phyloP scores from a whole-genome alignment of 2,888 invertebrate genomes.

The Orthonevra nobilis region DNA sequence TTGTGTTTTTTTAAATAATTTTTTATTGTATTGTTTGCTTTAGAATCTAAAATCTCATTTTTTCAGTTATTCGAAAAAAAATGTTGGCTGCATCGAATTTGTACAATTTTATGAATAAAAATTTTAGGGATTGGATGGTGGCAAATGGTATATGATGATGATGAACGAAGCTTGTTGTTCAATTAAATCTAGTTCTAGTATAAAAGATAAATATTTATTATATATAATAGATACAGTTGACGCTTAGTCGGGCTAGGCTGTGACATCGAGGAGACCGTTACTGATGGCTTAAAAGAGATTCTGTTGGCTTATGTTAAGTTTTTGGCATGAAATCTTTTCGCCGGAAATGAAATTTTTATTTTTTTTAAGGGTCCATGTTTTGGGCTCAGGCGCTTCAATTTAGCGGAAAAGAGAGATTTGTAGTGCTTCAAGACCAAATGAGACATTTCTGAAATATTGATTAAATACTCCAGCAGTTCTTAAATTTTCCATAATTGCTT shows the following conservation, averaged over 20 bases:
- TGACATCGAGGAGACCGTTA: slow-evolving; percentile 16
- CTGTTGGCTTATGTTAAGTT: no score
- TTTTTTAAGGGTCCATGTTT: no score
- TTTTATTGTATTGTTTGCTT: slow-evolving; percentile 16
- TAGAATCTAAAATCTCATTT: slow-evolving; percentile 57
- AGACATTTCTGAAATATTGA: no score
- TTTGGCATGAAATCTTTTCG: no score
- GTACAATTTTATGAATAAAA: slow-evolving; percentile 21
- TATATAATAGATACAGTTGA: slow-evolving; percentile 59
- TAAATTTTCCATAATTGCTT: no score
- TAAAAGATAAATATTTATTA: slow-evolving; percentile 58
- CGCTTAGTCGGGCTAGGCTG: slow-evolving; percentile 37
- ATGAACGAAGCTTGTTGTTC: slow-evolving; percentile 1
- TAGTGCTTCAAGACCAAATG: no score
- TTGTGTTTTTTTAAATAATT: slow-evolving; percentile 37
- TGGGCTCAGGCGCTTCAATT: no score
- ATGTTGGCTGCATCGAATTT: slow-evolving; percentile 38
- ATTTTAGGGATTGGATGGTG: slow-evolving; percentile 3
- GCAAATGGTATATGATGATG: neutral
- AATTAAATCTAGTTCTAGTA: slow-evolving; percentile 60
- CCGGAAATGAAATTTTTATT: no score
- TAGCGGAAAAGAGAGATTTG: no score
- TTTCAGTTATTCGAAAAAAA: slow-evolving; percentile 5
- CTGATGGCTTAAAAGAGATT: neutral
- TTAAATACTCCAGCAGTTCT: no score